phyloP scores from a whole-genome alignment of 2,797 vertebrate genomes.

The Crax fasciolata region DNA sequence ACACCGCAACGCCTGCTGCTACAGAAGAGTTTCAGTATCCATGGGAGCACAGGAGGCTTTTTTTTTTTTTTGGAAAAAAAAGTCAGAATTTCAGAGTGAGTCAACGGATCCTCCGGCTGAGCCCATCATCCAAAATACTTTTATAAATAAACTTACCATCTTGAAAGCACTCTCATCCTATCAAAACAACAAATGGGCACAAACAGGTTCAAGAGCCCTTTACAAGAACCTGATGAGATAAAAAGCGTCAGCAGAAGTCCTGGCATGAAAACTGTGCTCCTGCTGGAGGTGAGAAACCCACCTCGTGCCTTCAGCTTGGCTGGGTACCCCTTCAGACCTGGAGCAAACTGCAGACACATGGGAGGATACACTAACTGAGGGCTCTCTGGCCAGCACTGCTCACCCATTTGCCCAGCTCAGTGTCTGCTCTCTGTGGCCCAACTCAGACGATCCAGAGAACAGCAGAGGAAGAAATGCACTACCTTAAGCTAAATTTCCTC shows the following conservation, averaged over 20 bases:
- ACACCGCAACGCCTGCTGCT: neutral
- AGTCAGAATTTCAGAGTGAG: neutral
- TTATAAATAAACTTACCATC: neutral
- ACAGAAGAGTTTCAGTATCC: neutral
- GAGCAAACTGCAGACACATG: accelerated
- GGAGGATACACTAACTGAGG: neutral
- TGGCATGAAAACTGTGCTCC: neutral
- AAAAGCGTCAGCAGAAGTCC: neutral
- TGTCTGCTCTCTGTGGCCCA: neutral
- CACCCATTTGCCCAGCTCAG: accelerated
- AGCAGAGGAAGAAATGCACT: neutral
- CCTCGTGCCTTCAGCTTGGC: too few relatives aligned
- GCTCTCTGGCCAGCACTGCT: neutral
- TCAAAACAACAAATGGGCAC: neutral
- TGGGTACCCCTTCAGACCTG: neutral
- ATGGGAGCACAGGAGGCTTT: neutral
- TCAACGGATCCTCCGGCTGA: neutral
- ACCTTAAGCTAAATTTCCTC: neutral
- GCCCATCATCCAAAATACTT: neutral
- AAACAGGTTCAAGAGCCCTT: neutral
- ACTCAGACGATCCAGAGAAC: neutral
- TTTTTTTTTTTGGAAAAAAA: neutral
- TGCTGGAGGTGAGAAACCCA: neutral
- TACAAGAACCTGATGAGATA: neutral
- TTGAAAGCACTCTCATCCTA: accelerated